These are phyloP conservation scores for Phaethornis superciliosus DNA, from an alignment of 2,113 vertebrate genomes.

Conservation along the genomic window DNA sequence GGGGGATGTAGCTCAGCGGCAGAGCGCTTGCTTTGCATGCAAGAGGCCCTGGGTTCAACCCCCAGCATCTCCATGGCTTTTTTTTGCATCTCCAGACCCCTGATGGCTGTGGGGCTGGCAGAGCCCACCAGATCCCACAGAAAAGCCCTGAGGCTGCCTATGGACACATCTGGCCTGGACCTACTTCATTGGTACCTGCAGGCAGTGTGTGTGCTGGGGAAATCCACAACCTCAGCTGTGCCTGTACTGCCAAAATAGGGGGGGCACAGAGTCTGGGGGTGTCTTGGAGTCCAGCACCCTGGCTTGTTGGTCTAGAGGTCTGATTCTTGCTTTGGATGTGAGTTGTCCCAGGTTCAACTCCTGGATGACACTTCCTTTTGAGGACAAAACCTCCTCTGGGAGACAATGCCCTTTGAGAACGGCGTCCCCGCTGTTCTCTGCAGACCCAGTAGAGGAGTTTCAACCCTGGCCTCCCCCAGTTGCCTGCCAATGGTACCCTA, in stretches of 20 bases:
- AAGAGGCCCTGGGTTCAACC: slow-evolving; percentile 73
- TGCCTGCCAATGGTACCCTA: no score
- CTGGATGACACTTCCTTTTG: background rate
- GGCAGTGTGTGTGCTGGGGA: background rate
- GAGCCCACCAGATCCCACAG: accelerated
- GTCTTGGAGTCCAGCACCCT: background rate
- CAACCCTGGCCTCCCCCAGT: no score
- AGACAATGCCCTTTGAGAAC: background rate
- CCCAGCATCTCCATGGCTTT: background rate
- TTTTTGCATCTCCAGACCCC: background rate
- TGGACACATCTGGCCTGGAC: no score
- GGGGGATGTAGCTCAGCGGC: background rate
- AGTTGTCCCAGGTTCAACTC: slow-evolving; percentile 22
- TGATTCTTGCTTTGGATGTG: slow-evolving; percentile 57
- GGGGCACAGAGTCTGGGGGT: background rate
- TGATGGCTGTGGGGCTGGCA: accelerated
- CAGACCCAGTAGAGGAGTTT: background rate
- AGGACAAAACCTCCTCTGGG: background rate
- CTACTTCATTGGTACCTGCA: background rate
- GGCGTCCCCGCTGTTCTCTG: background rate
- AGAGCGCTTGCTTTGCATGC: slow-evolving; percentile 47
- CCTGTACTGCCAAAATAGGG: accelerated
- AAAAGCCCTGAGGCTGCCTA: background rate
- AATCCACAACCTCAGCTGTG: background rate
- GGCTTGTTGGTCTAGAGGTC: slow-evolving; percentile 57